A percentile compares a stretch with the other conserved stretches of the same genome.
Conservation (phyloP, 2,113 vertebrate species). For the Engystomops pustulosus region DNA sequence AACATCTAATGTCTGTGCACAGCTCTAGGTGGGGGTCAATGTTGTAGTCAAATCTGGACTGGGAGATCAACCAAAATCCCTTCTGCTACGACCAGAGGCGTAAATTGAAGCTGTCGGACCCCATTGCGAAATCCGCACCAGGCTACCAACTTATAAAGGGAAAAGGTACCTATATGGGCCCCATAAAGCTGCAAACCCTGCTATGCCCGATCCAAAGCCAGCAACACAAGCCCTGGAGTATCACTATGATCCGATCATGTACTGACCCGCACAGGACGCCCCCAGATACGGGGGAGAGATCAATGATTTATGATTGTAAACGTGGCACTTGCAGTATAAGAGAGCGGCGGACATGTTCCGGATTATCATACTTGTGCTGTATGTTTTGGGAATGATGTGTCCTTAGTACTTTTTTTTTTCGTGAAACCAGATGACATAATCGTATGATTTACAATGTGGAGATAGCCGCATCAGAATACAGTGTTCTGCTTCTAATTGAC, state of each 20-base stretch:
- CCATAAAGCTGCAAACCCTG: no score
- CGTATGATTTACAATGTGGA: not conserved
- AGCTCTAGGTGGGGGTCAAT: no score
- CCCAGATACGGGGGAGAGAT: not conserved
- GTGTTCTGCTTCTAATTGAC: slow-evolving; percentile 31
- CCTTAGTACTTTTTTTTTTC: not conserved
- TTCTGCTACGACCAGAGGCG: no score
- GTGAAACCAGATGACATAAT: not conserved
- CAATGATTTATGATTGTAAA: not conserved
- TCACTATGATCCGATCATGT: not conserved
- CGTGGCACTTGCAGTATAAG: not conserved
- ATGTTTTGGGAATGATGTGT: not conserved
- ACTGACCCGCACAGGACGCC: not conserved
- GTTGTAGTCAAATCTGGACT: no score
- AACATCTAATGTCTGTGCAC: no score
- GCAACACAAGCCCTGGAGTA: not conserved
- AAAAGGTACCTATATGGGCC: no score
- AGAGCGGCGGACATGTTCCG: not conserved
- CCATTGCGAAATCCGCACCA: no score
- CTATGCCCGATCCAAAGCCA: no score
- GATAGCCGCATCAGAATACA: not conserved
- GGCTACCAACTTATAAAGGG: no score
- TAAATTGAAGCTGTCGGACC: no score
- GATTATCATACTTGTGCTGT: not conserved
- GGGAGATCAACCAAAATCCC: no score